Conservation (phyloP, 2,888 invertebrate genomes). For the Leucania comma region DNA sequence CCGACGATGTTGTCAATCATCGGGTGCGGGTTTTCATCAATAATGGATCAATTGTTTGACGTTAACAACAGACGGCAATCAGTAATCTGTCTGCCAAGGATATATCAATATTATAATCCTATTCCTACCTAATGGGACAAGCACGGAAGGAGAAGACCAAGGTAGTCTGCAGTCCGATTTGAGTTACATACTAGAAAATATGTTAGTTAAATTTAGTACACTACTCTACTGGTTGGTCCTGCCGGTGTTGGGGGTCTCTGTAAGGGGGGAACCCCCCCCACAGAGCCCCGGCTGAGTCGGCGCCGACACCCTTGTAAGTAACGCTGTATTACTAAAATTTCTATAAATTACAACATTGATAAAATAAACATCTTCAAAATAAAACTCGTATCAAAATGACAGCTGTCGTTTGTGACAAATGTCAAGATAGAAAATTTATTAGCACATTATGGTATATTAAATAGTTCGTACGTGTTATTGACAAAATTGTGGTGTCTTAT, state of each 20-base stretch:
- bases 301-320: conserved; percentile 33
- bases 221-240: conserved; percentile 19
- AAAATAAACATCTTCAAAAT: conserved; percentile 34
- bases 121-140: neutral
- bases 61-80: neutral
- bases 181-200: neutral
- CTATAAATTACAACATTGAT: conserved; percentile 21
- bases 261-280: neutral
- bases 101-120: conserved; percentile 1
- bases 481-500: too few relatives aligned
- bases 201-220: conserved; percentile 28
- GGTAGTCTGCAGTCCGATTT: neutral
- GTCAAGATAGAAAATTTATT: neutral
- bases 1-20: too few relatives aligned
- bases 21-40: too few relatives aligned
- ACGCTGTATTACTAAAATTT: conserved; percentile 43
- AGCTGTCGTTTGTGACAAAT: conserved; percentile 15
- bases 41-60: neutral
- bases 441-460: too few relatives aligned
- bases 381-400: conserved; percentile 34
- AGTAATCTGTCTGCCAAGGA: neutral
- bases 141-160: neutral
- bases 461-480: too few relatives aligned
- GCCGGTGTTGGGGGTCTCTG: neutral
- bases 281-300: neutral